Percentiles rank a stretch among this genome's conserved stretches.
phyloP scores from a whole-genome alignment of 2,797 vertebrate species.

The Diplodus puntazzo region DNA sequence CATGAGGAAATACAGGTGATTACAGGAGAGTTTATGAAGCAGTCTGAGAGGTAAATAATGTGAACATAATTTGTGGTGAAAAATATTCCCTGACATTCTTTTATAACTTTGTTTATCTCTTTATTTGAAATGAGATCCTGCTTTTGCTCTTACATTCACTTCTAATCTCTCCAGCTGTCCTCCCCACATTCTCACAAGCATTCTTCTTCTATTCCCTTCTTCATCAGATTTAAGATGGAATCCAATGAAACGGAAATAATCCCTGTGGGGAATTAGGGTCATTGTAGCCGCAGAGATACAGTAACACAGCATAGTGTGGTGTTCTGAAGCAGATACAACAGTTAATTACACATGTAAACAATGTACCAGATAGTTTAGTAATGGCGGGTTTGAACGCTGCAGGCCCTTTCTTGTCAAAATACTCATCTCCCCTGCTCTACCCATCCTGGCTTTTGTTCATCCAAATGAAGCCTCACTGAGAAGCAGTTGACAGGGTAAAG shows the following conservation, averaged over 20 bases:
- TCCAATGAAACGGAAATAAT: background rate
- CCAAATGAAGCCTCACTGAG: background rate
- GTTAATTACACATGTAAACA: background rate
- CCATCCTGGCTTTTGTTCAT: background rate
- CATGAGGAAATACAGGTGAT: background rate
- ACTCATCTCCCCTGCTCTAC: background rate
- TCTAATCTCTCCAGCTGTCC: constrained; percentile 18
- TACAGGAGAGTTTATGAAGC: background rate
- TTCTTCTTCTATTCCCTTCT: background rate
- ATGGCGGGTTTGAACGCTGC: background rate
- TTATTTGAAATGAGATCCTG: background rate
- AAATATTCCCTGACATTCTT: background rate
- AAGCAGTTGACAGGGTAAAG: no score
- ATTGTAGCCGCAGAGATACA: background rate
- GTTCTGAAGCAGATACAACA: background rate
- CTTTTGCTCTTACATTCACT: constrained; percentile 2
- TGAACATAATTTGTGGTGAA: background rate
- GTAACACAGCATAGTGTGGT: background rate
- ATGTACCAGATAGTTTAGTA: background rate
- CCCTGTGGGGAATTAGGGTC: constrained; percentile 4
- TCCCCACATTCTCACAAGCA: background rate
- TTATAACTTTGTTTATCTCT: background rate
- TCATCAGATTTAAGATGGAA: constrained; percentile 16
- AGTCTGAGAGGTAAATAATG: background rate
- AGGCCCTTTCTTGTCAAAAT: background rate